These are phyloP conservation scores for Idris sp. DNA, from an alignment of 1,140 invertebrate genomes.

Conservation along the genomic window DNA sequence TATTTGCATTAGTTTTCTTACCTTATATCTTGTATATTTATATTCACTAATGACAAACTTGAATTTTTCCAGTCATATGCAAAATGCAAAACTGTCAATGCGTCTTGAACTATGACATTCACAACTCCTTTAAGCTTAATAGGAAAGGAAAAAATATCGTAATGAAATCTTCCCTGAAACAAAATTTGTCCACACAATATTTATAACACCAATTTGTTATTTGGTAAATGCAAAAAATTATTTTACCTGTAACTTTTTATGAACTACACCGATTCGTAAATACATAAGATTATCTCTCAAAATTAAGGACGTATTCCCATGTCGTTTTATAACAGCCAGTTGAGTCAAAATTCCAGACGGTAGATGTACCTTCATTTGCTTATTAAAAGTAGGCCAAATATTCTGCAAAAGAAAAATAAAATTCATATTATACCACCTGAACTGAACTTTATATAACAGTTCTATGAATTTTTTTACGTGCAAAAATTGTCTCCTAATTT, in stretches of 20 bases:
- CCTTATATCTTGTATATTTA: constrained; percentile 25
- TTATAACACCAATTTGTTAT: not conserved
- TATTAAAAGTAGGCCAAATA: constrained; percentile 15
- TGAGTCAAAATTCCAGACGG: constrained; percentile 40
- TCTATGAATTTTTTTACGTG: no score
- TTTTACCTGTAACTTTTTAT: constrained; percentile 32
- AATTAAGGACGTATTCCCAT: constrained; percentile 31
- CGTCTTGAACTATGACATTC: constrained; percentile 36
- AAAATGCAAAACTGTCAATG: constrained; percentile 16
- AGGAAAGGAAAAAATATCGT: constrained; percentile 25
- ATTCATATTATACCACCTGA: no score
- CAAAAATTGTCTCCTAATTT: no score
- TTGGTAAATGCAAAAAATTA: no score
- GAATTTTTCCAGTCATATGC: constrained; percentile 29
- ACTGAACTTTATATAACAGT: no score
- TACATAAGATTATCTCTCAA: constrained; percentile 38
- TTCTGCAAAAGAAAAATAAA: constrained; percentile 23
- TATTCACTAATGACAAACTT: constrained; percentile 26
- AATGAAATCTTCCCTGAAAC: constrained; percentile 38
- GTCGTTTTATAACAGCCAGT: constrained; percentile 23
- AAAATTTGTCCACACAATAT: not conserved
- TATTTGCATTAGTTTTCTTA: no score
- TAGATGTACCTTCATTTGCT: constrained; percentile 25
- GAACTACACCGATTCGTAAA: constrained; percentile 29
- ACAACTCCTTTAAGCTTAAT: constrained; percentile 18